phyloP scores from a whole-genome alignment of 2,113 vertebrate species.

The Monarcha castaneiventris region DNA sequence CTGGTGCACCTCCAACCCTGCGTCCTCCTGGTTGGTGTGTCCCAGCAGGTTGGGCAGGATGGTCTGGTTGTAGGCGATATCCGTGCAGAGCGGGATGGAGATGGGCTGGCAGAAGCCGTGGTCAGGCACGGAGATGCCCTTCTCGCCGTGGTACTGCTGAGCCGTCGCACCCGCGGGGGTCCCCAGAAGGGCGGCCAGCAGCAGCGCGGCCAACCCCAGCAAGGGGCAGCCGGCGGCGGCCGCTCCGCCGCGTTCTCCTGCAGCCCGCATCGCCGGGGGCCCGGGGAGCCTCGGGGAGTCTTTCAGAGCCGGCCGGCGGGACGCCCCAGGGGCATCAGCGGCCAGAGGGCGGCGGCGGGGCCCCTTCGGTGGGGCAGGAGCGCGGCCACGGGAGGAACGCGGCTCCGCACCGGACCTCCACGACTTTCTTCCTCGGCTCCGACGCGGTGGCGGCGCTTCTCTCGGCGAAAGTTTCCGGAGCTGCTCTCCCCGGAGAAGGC shows the following conservation, averaged over 20 bases:
- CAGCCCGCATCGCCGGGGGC: neutral
- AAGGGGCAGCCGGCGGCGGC: neutral
- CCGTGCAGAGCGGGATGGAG: slow-evolving; percentile 92
- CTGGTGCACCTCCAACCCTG: slow-evolving; percentile 93
- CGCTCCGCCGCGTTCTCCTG: neutral
- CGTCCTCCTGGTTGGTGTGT: slow-evolving; percentile 94
- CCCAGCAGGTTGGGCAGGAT: slow-evolving; percentile 94
- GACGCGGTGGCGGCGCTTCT: neutral
- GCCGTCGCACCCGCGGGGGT: slow-evolving; percentile 29
- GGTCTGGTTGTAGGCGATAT: slow-evolving; percentile 95
- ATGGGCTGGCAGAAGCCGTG: slow-evolving; percentile 95
- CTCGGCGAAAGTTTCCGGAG: slow-evolving; percentile 56
- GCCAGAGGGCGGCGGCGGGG: neutral
- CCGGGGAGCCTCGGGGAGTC: neutral
- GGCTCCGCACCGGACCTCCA: neutral
- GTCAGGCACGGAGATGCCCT: slow-evolving; percentile 87
- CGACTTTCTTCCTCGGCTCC: neutral
- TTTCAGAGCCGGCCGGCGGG: slow-evolving; percentile 2
- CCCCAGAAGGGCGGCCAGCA: slow-evolving; percentile 49
- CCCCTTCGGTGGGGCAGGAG: neutral
- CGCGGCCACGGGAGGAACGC: neutral
- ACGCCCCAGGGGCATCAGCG: slow-evolving; percentile 50
- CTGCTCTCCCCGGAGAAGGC: neutral
- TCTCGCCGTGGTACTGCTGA: slow-evolving; percentile 84
- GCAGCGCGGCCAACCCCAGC: slow-evolving; percentile 39